These are phyloP conservation scores for Phoenicopterus ruber DNA, from an alignment of 2,113 vertebrate species.

Conservation along the genomic window DNA sequence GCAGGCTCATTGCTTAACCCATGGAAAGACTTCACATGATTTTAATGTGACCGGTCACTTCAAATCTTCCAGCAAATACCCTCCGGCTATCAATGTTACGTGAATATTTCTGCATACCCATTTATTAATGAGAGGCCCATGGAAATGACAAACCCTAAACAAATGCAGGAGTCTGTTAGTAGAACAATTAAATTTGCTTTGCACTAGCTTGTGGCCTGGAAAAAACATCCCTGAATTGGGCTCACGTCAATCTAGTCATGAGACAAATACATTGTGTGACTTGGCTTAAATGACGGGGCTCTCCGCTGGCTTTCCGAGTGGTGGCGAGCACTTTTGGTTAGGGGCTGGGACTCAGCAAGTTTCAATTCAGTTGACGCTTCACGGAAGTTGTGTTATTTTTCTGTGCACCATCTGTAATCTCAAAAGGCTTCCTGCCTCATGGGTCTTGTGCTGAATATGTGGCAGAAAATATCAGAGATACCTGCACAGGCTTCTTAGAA, in stretches of 20 bases:
- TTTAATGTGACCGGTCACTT: background rate
- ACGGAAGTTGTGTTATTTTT: background rate
- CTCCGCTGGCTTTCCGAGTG: accelerated
- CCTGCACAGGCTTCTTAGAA: background rate
- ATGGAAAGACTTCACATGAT: background rate
- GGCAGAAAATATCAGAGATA: background rate
- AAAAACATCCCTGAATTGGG: background rate
- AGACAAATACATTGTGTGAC: constrained; percentile 34
- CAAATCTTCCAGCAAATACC: background rate
- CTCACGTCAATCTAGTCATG: constrained; percentile 32
- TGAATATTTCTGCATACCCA: background rate
- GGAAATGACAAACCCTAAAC: constrained; percentile 31
- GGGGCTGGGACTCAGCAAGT: background rate
- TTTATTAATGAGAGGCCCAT: background rate
- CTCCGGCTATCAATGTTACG: background rate
- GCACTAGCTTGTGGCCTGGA: constrained; percentile 30
- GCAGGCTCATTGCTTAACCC: background rate
- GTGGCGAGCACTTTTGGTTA: background rate
- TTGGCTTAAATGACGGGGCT: background rate
- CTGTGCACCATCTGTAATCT: background rate
- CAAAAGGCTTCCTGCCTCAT: background rate
- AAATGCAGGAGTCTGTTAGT: background rate
- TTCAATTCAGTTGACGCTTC: background rate
- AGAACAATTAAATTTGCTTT: constrained; percentile 38
- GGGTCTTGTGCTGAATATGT: background rate